A percentile compares a stretch with the other conserved stretches of the same genome.
phyloP scores from a whole-genome alignment of 2,113 vertebrate species.

The Pardalotus punctatus region DNA sequence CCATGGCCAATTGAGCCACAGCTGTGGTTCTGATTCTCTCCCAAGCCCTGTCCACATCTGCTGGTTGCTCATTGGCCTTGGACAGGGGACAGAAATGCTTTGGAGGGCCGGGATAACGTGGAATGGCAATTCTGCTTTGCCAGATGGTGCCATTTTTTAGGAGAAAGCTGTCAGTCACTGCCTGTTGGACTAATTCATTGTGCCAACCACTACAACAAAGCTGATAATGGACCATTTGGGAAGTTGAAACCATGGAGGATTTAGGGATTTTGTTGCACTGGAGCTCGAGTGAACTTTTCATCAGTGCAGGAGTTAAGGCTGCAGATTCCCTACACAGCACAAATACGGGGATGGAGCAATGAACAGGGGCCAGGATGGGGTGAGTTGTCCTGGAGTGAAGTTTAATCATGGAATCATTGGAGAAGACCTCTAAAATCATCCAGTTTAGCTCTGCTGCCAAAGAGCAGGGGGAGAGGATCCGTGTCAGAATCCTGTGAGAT shows the following conservation, averaged over 20 bases:
- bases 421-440: not conserved
- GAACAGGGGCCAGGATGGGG: not conserved
- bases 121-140: not conserved
- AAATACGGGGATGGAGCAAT: not conserved
- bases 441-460: not conserved
- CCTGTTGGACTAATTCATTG: not conserved
- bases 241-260: not conserved
- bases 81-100: not conserved
- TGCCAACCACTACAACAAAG: not conserved
- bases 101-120: not conserved
- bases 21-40: not conserved
- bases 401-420: not conserved
- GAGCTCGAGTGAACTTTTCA: not conserved
- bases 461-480: not conserved
- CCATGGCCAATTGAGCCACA: not conserved
- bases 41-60: not conserved
- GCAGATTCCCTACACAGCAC: not conserved
- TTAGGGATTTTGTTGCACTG: not conserved
- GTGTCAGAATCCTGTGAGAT: not conserved
- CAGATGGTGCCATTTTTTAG: slow-evolving; percentile 8
- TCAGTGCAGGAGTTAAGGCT: not conserved
- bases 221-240: not conserved
- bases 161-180: slow-evolving; percentile 16
- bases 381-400: not conserved
- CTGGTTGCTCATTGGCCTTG: not conserved